Evolutionary conservation across 1,140 invertebrate genomes (phyloP), one percentile per base, ranked within the genome.

Genomic region (Anadara kagoshimensis): DNA sequence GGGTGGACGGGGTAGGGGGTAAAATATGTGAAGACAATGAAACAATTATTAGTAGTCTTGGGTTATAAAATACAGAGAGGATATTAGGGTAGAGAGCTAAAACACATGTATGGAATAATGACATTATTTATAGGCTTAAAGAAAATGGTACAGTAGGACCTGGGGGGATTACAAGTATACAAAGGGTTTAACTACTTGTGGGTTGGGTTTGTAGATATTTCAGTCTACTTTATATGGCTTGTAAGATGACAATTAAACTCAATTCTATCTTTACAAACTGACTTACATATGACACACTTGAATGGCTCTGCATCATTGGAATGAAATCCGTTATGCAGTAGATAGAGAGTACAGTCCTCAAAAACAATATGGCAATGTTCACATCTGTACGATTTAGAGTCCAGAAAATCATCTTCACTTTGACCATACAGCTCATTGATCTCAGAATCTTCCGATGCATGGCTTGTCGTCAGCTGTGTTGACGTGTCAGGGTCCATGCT

Each of bases 191-290:
- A 36, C 7, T 3, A 36, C 7, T 3, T 3, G 29, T 2, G 29
- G 29, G 29, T 36, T 36, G 2, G 29, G 29, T 36, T 36, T 36
- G 29, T 2, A 36, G 29, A 36, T 36, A 36, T 36, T 36, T 36
- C 29, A 36, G 29, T 47, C 78, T 76, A 85, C 58, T 87, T 87
- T 45, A 87, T 84, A 73, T 87, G 85, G 61, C 84, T 86, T 26
- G 83, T 87, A 7, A 87, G 79, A 69, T 87, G 85, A 62, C 85
- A 85, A 69, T 87, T 87, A 67, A 87, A 87, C 69, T 87, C 85
- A n/a, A 87, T 82, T 22, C 84, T 78, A 51, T 85, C 85, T 24
- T 83, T 81, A 69, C 84, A 87, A 0, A 75, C 78, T 41, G 76
- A 64, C 29, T 78, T 72, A 72, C 85, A 87, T 53, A 87, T 85